Evolutionary conservation across 1,140 invertebrate genomes (phyloP), one percentile per base, ranked within the genome.

Genomic region (Mya arenaria): DNA sequence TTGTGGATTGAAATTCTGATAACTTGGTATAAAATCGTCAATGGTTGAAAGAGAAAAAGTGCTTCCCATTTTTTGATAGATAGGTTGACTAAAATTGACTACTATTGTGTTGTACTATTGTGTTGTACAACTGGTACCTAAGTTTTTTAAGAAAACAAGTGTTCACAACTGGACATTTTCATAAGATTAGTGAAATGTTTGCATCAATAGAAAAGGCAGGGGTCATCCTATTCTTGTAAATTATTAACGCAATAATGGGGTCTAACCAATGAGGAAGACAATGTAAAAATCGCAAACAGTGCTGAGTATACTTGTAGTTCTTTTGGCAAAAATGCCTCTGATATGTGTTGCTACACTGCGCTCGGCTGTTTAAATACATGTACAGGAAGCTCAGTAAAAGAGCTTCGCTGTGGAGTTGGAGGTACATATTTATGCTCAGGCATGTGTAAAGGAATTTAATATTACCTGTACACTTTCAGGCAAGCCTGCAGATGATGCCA

Each of bases 401-500:
- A 60, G 17, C n/a, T n/a, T n/a, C n/a, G n/a, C n/a, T n/a, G n/a
- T n/a, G n/a, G n/a, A n/a, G n/a, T n/a, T n/a, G n/a, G n/a, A n/a
- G n/a, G n/a, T n/a, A n/a, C n/a, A n/a, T n/a, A n/a, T 60, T 28
- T 60, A 15, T 28, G 10, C 8, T 15, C 25, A 60, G 6, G 8
- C 8, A n/a, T 60, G 10, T n/a, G 8, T 15, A 28, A n/a, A n/a
- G 6, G 25, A 13, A 10, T 17, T 60, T 15, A 10, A 10, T 60
- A 25, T 10, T 17, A 60, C 58, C 73, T 83, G 83, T 73, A 62
- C 69, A 84, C 78, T 90, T 92, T 23, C 87, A 98, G 97, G 97
- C 32, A 97, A 97, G 94, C 94, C 95, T 75, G 95, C 97, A 0
- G 94, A 95, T 73, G 96, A 98, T 92, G 95, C 95, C 82, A 95